phyloP scores from a whole-genome alignment of 1,140 invertebrate genomes.

The Eupristina koningsbergeri region DNA sequence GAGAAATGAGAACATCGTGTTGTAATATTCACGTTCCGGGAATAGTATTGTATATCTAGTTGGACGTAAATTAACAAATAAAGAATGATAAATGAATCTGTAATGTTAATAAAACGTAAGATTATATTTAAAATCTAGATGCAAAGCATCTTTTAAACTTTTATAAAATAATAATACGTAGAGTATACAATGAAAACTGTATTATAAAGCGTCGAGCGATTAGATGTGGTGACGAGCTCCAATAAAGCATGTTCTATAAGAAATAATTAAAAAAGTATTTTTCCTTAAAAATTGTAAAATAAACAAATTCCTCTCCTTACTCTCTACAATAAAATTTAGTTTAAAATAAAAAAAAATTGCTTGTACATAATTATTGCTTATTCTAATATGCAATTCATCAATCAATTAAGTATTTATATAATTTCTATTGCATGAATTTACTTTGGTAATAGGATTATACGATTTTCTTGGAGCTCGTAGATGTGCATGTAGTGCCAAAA shows the following conservation, averaged over 20 bases:
- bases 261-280: conserved; percentile 46
- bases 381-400: conserved; percentile 28
- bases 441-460: conserved; percentile 8
- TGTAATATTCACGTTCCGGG: neutral
- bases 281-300: conserved; percentile 27
- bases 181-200: conserved; percentile 30
- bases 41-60: conserved; percentile 19
- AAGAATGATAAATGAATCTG: conserved; percentile 7
- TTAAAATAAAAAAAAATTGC: conserved; percentile 1
- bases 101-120: conserved; percentile 34
- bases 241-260: conserved; percentile 52
- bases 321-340: conserved; percentile 26
- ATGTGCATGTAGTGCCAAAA: conserved; percentile 32
- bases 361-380: conserved; percentile 21
- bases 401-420: conserved; percentile 46
- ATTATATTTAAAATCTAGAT: conserved; percentile 44
- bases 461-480: conserved; percentile 47
- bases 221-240: conserved; percentile 51
- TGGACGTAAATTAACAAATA: conserved; percentile 28
- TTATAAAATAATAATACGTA: conserved; percentile 45
- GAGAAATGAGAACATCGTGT: neutral
- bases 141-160: conserved; percentile 47
- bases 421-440: conserved; percentile 38
- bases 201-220: conserved; percentile 46
- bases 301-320: conserved; percentile 33